Conservation (phyloP, 2,113 vertebrate species). For the Myanophis thanlyinensis region DNA sequence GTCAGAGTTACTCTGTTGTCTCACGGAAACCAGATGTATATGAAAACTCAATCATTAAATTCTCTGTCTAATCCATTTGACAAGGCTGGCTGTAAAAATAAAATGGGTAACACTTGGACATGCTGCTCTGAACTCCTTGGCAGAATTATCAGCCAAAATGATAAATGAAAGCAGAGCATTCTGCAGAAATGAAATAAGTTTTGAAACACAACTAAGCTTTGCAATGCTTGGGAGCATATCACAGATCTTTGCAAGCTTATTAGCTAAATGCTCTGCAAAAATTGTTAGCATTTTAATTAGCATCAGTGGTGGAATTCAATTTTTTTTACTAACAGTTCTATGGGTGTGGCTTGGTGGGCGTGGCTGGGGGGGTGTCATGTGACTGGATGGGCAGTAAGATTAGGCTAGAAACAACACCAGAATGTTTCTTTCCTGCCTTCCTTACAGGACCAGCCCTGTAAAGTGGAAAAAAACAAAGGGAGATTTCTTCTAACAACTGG, state of each 20-base stretch:
- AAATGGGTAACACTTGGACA: neutral
- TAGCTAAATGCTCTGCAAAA: neutral
- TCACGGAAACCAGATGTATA: neutral
- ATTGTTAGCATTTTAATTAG: too few relatives aligned
- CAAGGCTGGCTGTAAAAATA: neutral
- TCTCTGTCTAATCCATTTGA: neutral
- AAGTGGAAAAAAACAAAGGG: too few relatives aligned
- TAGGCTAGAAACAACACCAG: too few relatives aligned
- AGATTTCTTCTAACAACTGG: too few relatives aligned
- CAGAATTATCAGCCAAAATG: neutral
- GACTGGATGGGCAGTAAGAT: too few relatives aligned
- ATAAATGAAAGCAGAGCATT: neutral
- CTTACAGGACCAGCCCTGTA: too few relatives aligned
- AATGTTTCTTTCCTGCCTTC: too few relatives aligned
- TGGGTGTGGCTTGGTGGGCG: too few relatives aligned
- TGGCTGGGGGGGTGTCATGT: too few relatives aligned
- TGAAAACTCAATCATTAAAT: neutral
- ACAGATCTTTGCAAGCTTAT: neutral
- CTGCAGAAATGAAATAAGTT: neutral
- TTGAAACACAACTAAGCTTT: neutral
- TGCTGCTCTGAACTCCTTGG: neutral
- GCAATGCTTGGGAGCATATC: neutral
- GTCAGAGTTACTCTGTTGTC: neutral
- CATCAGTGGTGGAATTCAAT: too few relatives aligned
- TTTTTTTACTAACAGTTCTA: too few relatives aligned